A percentile compares a stretch with the other conserved stretches of the same genome.
phyloP scores from a whole-genome alignment of 2,888 invertebrate genomes.

The Tortrix viridana region DNA sequence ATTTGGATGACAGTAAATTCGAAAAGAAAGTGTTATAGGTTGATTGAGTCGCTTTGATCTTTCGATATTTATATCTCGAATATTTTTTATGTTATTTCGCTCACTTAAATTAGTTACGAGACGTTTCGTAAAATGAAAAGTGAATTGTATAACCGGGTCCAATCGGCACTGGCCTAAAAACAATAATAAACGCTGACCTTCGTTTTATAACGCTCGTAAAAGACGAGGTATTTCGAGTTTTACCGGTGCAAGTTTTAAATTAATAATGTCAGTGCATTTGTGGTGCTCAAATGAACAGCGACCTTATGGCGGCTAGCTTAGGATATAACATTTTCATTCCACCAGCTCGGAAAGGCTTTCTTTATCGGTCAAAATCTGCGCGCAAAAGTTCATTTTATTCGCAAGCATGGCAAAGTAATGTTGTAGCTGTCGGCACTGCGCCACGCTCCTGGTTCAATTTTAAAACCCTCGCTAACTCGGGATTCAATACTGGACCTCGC shows the following conservation, averaged over 20 bases:
- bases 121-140: conserved; percentile 22
- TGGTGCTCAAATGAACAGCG: too few species aligned
- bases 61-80: not conserved
- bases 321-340: too few species aligned
- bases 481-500: too few species aligned
- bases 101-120: conserved; percentile 10
- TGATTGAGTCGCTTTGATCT: not conserved
- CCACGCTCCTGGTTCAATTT: too few species aligned
- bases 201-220: conserved; percentile 22
- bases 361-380: too few species aligned
- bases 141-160: conserved; percentile 20
- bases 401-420: too few species aligned
- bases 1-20: not conserved
- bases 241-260: conserved; percentile 3
- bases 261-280: conserved; percentile 18
- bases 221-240: conserved; percentile 8
- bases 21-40: not conserved
- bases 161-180: conserved; percentile 29
- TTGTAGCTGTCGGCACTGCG: too few species aligned
- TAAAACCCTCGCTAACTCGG: too few species aligned
- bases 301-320: too few species aligned
- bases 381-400: too few species aligned
- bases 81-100: conserved; percentile 1
- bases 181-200: conserved; percentile 34
- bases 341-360: too few species aligned